Evolutionary conservation across 1,140 invertebrate species (phyloP), one percentile per base, ranked within the genome.

Genomic region (Streblospio benedicti): DNA sequence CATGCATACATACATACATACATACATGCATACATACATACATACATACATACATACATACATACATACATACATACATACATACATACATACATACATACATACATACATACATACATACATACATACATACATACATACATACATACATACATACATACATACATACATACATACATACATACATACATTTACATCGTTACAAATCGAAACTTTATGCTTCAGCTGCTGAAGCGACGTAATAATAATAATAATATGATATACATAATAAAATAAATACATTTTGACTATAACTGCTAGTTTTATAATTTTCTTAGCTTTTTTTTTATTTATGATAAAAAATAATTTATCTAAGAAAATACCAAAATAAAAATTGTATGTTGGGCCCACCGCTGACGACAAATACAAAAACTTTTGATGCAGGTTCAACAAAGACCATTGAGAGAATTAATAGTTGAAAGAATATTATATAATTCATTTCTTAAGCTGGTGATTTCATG

Each of bases 1-100:
- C 38, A 53, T 51, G 50, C 23, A 58, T 58, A 58, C 38, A 58
- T 58, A 58, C 38, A 58, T 51, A 58, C 38, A 58, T 51, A 58
- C 38, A 58, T 50, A 58, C 23, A 58, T 49, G 32, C 38, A 58
- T 25, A 58, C 38, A 58, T 50, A 58, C 38, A 50, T 50, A 58
- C 38, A 50, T 50, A 58, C 43, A 58, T 50, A 50, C 38, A 58
- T 50, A 50, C 38, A 58, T 30, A 58, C 38, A 58, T 30, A 58
- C 38, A 50, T 50, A 53, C 38, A 58, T 50, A 50, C 23, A 50
- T 50, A 58, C 38, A 58, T 50, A 58, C 33, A 58, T 50, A 58
- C 43, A 58, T 50, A 58, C 33, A 58, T 50, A 58, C 38, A 58
- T 30, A 58, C 33, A 51, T 50, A 58, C 28, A 58, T 50, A 58